Base-by-base conservation (phyloP, 2,113 vertebrate genomes). In the Ictalurus punctatus region DNA sequence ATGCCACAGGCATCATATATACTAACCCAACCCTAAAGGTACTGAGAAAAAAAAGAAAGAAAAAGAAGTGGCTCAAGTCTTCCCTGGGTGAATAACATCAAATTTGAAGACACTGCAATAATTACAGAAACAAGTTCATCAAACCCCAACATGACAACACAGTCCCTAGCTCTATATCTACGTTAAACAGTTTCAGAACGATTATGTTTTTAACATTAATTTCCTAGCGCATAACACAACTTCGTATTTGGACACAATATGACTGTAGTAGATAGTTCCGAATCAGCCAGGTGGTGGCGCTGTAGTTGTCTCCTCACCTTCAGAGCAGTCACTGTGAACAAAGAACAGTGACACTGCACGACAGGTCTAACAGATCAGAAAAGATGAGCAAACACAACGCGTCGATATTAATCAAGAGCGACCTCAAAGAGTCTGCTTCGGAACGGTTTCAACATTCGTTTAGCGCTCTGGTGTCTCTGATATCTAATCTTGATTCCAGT, bases 221-320 rank as follows among this genome's bases (percentile, higher is more conserved):
- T 82, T 56, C 6, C 30, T 59, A 10, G 65, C n/a, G 63, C 17
- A 10, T 52, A 83, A 83, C 54, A 27, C 7, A 30, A 14, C 34
- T 88, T 40, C 25, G 63, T 34, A 34, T 34, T 21, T 74, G 34
- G 30, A 40, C 21, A 13, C 52, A 86, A 6, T 80, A 4, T 44
- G 61, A 10, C 14, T 44, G 30, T 10, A n/a, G 19, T 14, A 34
- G 16, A 76, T 61, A 27, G 37, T 78, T 78, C 19, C 58, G n/a
- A 30, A 37, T 40, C 9, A 25, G 10, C 61, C 88, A 85, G 83
- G 21, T 59, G 88, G 88, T 85, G 88, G 83, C 73, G 61, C 83
- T 85, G 48, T 79, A 79, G 73, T 23, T 54, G 30, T 78, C 23
- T 19, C 44, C 44, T 85, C 34, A 67, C 23, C 17, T 84, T 88